A percentile compares a stretch with the other conserved stretches of the same genome.
Evolutionary conservation across 2,113 vertebrate species (phyloP).

Genomic region (Petrocephalus microphthalmus): DNA sequence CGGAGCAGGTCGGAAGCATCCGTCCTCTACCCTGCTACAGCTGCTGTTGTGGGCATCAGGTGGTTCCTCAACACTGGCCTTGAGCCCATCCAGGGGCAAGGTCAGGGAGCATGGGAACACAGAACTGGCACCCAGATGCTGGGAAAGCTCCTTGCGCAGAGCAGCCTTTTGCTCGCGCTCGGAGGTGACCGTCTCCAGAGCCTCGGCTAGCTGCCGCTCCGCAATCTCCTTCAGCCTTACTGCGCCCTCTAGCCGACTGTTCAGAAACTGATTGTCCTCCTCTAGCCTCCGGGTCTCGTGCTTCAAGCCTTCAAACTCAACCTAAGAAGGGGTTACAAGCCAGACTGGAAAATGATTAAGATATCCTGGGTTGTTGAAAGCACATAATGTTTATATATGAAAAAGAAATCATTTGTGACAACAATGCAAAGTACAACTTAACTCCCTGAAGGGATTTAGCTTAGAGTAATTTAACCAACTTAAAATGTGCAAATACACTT

Average conservation of each 20-base stretch:
- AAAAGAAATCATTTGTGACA: background rate
- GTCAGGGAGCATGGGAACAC: background rate
- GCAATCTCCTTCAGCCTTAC: constrained; percentile 87
- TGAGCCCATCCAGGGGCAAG: constrained; percentile 68
- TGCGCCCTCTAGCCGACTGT: constrained; percentile 89
- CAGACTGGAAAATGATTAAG: background rate
- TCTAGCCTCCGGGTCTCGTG: constrained; percentile 92
- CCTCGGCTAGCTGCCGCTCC: constrained; percentile 86
- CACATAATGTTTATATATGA: background rate
- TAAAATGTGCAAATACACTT: background rate
- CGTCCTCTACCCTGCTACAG: constrained; percentile 70
- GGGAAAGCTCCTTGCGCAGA: constrained; percentile 89
- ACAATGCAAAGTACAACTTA: background rate
- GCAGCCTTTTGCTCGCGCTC: constrained; percentile 92
- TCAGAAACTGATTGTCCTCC: constrained; percentile 85
- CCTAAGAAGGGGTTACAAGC: constrained; percentile 56
- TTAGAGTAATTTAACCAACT: background rate
- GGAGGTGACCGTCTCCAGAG: constrained; percentile 86
- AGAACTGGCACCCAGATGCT: constrained; percentile 85
- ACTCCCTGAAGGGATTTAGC: background rate
- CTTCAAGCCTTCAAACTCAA: constrained; percentile 95
- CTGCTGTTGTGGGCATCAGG: constrained; percentile 80
- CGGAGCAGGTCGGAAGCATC: constrained; percentile 72
- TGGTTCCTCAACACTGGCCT: constrained; percentile 79
- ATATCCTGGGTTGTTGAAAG: background rate